These are phyloP conservation scores for Cyaniris semiargus DNA, from an alignment of 2,888 invertebrate genomes.

Conservation along the genomic window DNA sequence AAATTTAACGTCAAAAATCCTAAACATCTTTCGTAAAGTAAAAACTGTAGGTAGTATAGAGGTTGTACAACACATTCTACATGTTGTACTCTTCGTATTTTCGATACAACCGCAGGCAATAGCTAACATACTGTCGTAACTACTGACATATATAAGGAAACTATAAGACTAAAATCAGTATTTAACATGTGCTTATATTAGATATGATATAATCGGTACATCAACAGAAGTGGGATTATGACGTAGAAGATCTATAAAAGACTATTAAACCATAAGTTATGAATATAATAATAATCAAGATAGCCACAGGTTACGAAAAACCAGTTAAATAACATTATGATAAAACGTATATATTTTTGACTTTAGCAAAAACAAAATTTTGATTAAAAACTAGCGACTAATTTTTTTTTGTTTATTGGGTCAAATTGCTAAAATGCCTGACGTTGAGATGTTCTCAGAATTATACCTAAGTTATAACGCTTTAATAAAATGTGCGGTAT, in stretches of 20 bases:
- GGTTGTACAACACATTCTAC: too few species aligned
- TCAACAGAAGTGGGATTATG: neutral
- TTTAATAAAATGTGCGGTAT: too few species aligned
- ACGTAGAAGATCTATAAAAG: neutral
- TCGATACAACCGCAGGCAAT: too few species aligned
- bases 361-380: neutral
- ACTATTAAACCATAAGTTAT: neutral
- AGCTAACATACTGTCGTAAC: neutral
- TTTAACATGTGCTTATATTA: neutral
- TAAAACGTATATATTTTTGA: neutral
- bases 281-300: neutral
- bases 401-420: too few species aligned
- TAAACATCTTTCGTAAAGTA: too few species aligned
- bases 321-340: neutral
- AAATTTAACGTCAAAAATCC: too few species aligned
- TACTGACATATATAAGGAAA: neutral
- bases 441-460: too few species aligned
- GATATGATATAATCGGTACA: neutral
- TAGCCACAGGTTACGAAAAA: neutral
- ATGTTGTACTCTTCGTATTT: too few species aligned
- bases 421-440: too few species aligned
- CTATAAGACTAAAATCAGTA: neutral
- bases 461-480: too few species aligned
- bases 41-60: too few species aligned
- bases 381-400: neutral